Percentiles rank a stretch among this genome's conserved stretches.
Conservation (phyloP, 1,140 invertebrate genomes). For the Drosophila tani region DNA sequence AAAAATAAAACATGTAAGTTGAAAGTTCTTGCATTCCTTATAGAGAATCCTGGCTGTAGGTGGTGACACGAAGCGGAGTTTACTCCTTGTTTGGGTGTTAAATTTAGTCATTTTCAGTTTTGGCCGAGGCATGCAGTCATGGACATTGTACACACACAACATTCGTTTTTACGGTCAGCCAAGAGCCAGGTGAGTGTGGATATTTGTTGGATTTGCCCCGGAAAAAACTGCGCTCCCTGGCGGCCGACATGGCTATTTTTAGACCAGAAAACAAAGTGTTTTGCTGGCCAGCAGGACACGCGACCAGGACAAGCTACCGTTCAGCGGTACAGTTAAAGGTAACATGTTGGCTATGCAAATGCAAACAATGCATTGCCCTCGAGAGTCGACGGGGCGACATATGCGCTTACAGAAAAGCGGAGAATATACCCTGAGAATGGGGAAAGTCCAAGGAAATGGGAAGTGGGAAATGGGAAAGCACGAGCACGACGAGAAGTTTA, state of each 20-base stretch:
- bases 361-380: slow-evolving; percentile 70
- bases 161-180: slow-evolving; percentile 29
- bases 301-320: slow-evolving; percentile 35
- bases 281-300: slow-evolving; percentile 52
- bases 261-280: slow-evolving; percentile 55
- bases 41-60: background rate
- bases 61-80: background rate
- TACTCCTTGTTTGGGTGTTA: slow-evolving; percentile 19
- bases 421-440: background rate
- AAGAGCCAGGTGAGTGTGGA: slow-evolving; percentile 19
- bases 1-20: background rate
- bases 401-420: slow-evolving; percentile 49
- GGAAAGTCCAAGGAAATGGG: slow-evolving; percentile 12
- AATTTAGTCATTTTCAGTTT: slow-evolving; percentile 45
- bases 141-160: slow-evolving; percentile 32
- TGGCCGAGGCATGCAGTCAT: slow-evolving; percentile 16
- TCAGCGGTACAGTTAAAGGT: slow-evolving; percentile 14
- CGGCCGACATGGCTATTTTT: slow-evolving; percentile 62
- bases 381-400: slow-evolving; percentile 61
- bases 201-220: slow-evolving; percentile 53
- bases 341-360: slow-evolving; percentile 61
- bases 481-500: slow-evolving; percentile 7
- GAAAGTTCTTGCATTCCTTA: background rate
- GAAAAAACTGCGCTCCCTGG: slow-evolving; percentile 48
- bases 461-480: slow-evolving; percentile 14